Percentiles rank a stretch among this genome's conserved stretches.
Conservation (phyloP, 2,113 vertebrate genomes). For the Caretta caretta region DNA sequence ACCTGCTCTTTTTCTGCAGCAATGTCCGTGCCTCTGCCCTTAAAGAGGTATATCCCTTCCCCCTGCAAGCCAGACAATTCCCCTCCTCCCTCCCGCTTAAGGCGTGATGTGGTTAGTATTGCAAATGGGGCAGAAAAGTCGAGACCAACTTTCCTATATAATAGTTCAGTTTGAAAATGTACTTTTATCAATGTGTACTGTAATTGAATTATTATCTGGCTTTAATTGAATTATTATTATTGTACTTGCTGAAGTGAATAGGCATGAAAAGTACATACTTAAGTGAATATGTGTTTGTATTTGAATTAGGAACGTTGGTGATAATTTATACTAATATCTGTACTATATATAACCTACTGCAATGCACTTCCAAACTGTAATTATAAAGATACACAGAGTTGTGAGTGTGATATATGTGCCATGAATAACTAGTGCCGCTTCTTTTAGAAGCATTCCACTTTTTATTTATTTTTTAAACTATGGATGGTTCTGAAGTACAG, state of each 20-base stretch:
- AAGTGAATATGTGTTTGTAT: slow-evolving; percentile 8
- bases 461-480: not conserved
- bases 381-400: not conserved
- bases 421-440: not conserved
- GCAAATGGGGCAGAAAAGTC: not conserved
- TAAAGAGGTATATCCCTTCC: not conserved
- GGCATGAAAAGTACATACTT: not conserved
- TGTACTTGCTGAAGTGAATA: slow-evolving; percentile 29
- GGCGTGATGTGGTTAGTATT: not conserved
- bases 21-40: not conserved
- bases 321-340: not conserved
- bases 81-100: not conserved
- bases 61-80: not conserved
- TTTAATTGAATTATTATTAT: slow-evolving; percentile 27
- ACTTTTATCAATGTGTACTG: not conserved
- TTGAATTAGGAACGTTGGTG: slow-evolving; percentile 22
- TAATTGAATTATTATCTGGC: slow-evolving; percentile 17
- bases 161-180: slow-evolving; percentile 16
- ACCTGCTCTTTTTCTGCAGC: not conserved
- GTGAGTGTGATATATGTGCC: not conserved
- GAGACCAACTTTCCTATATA: slow-evolving; percentile 10
- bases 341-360: not conserved
- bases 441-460: not conserved
- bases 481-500: not conserved
- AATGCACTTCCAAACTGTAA: slow-evolving; percentile 2